Base-by-base conservation (phyloP, 2,888 invertebrate genomes). In the Exephanes ischioxanthus region DNA sequence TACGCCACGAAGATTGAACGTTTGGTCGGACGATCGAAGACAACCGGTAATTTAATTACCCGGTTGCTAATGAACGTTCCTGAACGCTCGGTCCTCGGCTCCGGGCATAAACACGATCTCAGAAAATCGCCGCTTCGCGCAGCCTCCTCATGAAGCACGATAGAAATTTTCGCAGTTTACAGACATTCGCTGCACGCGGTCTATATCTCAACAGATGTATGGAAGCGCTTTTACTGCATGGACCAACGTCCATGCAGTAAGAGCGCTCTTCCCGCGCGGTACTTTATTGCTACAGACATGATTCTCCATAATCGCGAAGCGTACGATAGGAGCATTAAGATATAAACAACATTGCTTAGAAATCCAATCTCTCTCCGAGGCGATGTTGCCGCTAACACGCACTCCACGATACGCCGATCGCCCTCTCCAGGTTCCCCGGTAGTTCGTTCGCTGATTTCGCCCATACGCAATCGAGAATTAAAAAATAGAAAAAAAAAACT, bases 341-440 rank as follows among this genome's bases (percentile, higher is more conserved):
- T 51, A 68, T 68, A 78, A 73, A 79, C 83, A 79, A 73, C 73
- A 61, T 83, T 83, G 72, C 83, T 73, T 61, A 72, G 73, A 83
- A 83, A 83, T 83, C 61, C 78, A 79, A 79, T 79, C 78, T 78
- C 72, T 67, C 45, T 26, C 45, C 16, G 14, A 48, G 45, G 45
- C 30, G n/a, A 9, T 11, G 3, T 3, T 19, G n/a, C 14, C 5
- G 67, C 37, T 22, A 26, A 37, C 82, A 58, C 33, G 66, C 72
- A 77, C 67, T 73, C 5, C 45, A 26, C 73, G 55, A 67, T 73
- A 41, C 45, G 66, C 51, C n/a, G 16, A 51, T 53, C 16, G n/a
- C 26, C 26, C 63, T 45, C 53, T 45, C 61, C 22, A 26, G 30
- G 3, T 63, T 79, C 41, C 51, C 14, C 71, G 14, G 22, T 48